Evolutionary conservation across 1,140 invertebrate genomes (phyloP).

Genomic region (Aphidius gifuensis): DNA sequence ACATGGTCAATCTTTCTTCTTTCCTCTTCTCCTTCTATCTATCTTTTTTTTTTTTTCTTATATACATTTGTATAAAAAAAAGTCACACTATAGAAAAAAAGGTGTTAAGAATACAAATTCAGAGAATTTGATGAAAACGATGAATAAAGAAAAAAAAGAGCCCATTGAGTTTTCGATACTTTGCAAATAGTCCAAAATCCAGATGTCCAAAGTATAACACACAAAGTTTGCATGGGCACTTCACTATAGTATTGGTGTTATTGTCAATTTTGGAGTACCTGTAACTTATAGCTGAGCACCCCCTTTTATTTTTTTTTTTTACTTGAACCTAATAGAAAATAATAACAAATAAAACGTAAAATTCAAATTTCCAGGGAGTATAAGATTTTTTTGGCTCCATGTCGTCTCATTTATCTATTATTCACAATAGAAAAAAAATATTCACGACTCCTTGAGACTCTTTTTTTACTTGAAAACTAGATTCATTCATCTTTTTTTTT

Average conservation of each 20-base stretch:
- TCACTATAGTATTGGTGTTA: constrained; percentile 27
- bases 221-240: constrained; percentile 30
- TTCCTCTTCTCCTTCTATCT: background rate
- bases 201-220: constrained; percentile 28
- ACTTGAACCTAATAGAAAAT: background rate
- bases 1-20: too few relatives aligned
- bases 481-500: constrained; percentile 9
- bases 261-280: constrained; percentile 44
- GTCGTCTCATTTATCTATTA: constrained; percentile 14
- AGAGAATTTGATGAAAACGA: too few relatives aligned
- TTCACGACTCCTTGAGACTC: background rate
- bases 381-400: constrained; percentile 23
- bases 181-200: constrained; percentile 7
- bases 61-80: too few relatives aligned
- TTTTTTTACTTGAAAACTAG: background rate
- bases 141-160: constrained; percentile 5
- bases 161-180: constrained; percentile 10
- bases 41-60: constrained; percentile 5
- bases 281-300: constrained; percentile 36
- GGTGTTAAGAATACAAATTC: too few relatives aligned
- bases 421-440: constrained; percentile 13
- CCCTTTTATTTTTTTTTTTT: too few relatives aligned
- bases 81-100: too few relatives aligned
- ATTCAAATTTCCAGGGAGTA: constrained; percentile 42
- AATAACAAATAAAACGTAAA: constrained; percentile 32